Base-by-base conservation (phyloP, 2,888 invertebrate genomes). In the Portevinia maculata region DNA sequence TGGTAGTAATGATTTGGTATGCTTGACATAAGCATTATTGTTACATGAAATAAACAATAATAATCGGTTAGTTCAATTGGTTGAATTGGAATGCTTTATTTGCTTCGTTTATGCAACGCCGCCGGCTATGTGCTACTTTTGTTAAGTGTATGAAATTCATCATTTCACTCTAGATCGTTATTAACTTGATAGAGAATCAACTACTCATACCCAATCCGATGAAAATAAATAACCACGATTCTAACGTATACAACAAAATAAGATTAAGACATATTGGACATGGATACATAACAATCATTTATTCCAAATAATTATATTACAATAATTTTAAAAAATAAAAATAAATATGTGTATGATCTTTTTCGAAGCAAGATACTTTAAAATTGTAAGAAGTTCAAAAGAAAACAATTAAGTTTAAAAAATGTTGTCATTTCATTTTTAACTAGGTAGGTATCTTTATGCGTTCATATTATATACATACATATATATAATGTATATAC, bases 201-300 rank as follows among this genome's bases (percentile, higher is more conserved):
- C n/a, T n/a, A 37, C 37, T 37, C 37, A 34, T 11, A n/a, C 13
- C 1, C n/a, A 0, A 13, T 37, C 13, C n/a, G 5, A 28, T 15
- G 17, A 15, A 24, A 48, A 9, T 6, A 65, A 39, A n/a, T n/a
- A 13, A 17, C 6, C 0, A 32, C 30, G 19, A 30, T 21, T n/a
- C n/a, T n/a, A n/a, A n/a, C n/a, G n/a, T n/a, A n/a, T n/a, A n/a
- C n/a, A n/a, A 11, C 17, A 19, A 15, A 24, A 21, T 46, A 53
- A 19, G 24, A 7, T 39, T 24, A n/a, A n/a, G n/a, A n/a, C n/a
- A 57, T 41, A 70, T 46, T 24, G 24, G 46, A 67, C 55, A 55
- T 46, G 55, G 46, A 62, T 44, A 44, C 34, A 70, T 70, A 37
- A 73, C 53, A 73, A 46, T 53, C 53, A 62, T 73, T 62, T 73